Conservation (phyloP, 1,140 invertebrate species). For the Drosophila orena region DNA sequence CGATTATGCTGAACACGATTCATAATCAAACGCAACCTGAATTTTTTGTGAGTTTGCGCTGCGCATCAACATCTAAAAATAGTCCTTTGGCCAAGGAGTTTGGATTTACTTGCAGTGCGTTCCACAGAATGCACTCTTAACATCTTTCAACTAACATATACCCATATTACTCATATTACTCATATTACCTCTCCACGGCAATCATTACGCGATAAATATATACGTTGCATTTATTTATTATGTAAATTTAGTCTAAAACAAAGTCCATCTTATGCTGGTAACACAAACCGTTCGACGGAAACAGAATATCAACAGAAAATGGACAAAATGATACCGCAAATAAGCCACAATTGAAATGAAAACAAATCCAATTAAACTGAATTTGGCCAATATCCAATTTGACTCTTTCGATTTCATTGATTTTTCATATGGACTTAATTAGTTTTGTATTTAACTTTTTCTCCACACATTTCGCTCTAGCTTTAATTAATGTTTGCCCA, state of each 20-base stretch:
- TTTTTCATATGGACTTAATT: constrained; percentile 56
- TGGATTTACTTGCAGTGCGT: constrained; percentile 25
- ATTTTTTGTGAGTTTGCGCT: constrained; percentile 4
- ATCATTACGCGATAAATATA: constrained; percentile 49
- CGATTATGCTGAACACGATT: background rate
- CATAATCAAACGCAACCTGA: constrained; percentile 6
- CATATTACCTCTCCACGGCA: constrained; percentile 45
- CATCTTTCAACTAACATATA: constrained; percentile 65
- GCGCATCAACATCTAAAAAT: constrained; percentile 49
- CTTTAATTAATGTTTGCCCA: constrained; percentile 73
- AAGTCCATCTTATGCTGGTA: constrained; percentile 50
- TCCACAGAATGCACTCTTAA: constrained; percentile 33
- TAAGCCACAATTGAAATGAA: constrained; percentile 63
- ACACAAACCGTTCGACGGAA: constrained; percentile 47
- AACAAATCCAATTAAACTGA: constrained; percentile 67
- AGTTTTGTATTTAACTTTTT: constrained; percentile 46
- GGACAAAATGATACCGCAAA: constrained; percentile 39
- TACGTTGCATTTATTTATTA: constrained; percentile 35
- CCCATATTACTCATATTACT: constrained; percentile 42
- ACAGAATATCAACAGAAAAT: constrained; percentile 26
- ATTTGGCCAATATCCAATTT: constrained; percentile 48
- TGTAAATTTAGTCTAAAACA: constrained; percentile 62
- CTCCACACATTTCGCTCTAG: constrained; percentile 25
- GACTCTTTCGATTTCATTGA: constrained; percentile 36
- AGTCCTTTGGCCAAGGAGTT: constrained; percentile 42